These are phyloP conservation scores for Cephus spinipes DNA, from an alignment of 2,888 invertebrate species.

Conservation along the genomic window DNA sequence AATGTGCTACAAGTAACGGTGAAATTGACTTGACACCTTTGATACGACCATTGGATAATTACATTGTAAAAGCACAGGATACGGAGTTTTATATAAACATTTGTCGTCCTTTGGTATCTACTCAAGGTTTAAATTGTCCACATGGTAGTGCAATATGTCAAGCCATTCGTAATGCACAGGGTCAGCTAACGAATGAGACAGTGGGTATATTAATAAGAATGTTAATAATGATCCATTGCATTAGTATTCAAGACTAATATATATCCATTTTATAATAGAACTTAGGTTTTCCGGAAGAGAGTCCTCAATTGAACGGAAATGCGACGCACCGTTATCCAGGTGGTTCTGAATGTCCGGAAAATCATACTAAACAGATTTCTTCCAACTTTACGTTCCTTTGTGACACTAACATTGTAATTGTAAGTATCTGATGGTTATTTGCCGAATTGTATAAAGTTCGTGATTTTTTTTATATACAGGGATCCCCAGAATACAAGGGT, in stretches of 20 bases:
- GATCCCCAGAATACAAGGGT: conserved; percentile 39
- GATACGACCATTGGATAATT: conserved; percentile 44
- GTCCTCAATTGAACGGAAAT: conserved; percentile 40
- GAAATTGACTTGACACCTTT: conserved; percentile 45
- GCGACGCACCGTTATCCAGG: conserved; percentile 25
- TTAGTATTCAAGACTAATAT: background rate
- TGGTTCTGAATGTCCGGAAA: conserved; percentile 41
- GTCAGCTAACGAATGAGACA: conserved; percentile 40
- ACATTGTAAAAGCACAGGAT: conserved; percentile 42
- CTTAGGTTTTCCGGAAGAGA: conserved; percentile 48
- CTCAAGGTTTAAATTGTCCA: conserved; percentile 42
- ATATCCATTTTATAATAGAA: conserved; percentile 31
- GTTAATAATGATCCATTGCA: background rate
- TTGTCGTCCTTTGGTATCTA: conserved; percentile 50
- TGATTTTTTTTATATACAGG: conserved; percentile 30
- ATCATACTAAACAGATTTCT: conserved; percentile 35
- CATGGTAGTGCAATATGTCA: conserved; percentile 53
- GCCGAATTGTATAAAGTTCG: background rate
- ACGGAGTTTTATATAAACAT: conserved; percentile 56
- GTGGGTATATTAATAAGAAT: conserved; percentile 39
- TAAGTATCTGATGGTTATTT: conserved; percentile 9
- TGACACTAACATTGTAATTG: conserved; percentile 16
- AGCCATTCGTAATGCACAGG: conserved; percentile 34
- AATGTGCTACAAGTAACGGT: conserved; percentile 42
- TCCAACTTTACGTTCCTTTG: conserved; percentile 42